Evolutionary conservation across 2,888 invertebrate genomes (phyloP), one percentile per base, ranked within the genome.

Genomic region (Galerucella calmariensis): DNA sequence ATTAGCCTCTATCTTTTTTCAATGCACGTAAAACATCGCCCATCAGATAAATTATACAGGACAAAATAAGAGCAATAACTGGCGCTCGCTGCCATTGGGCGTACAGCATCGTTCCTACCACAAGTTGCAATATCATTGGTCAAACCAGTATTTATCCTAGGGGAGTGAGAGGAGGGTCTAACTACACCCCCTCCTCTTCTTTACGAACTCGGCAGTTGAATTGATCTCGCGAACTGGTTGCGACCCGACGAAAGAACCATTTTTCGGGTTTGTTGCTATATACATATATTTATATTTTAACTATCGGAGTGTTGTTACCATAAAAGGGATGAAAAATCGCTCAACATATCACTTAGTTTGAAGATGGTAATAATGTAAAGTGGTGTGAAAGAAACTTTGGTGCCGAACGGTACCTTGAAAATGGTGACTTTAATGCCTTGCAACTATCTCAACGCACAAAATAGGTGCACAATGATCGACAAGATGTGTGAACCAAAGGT

Each of bases 371-470:
- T 75, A 61, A 66, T 70, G 75, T 76, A 66, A 70, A 58, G 69
- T 73, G 74, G 68, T 62, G 67, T 69, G 71, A 20, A 68, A 48
- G 14, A 35, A 51, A 62, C 68, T 41, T 63, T 48, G 78, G 81
- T 80, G 79, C 81, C 82, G 81, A 69, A 79, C 77, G 84, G 81
- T 80, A 79, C 80, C 79, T 75, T 81, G 83, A 85, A 85, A 85
- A 91, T 91, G 91, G 91, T 91, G 90, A 91, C 91, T 84, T 89
- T 91, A 89, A 91, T 91, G 91, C 91, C 91, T 88, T 91, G 91
- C 88, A 90, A 90, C 88, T 91, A 90, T 88, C 88, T 91, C 85
- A 90, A 90, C 86, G 88, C 78, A 75, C 88, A 89, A 82, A 89
- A 90, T 80, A 82, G 87, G 85, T 87, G 87, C 83, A 84, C 86